Evolutionary conservation across 2,888 invertebrate species (phyloP).

Genomic region (Caenorhabditis virilis): DNA sequence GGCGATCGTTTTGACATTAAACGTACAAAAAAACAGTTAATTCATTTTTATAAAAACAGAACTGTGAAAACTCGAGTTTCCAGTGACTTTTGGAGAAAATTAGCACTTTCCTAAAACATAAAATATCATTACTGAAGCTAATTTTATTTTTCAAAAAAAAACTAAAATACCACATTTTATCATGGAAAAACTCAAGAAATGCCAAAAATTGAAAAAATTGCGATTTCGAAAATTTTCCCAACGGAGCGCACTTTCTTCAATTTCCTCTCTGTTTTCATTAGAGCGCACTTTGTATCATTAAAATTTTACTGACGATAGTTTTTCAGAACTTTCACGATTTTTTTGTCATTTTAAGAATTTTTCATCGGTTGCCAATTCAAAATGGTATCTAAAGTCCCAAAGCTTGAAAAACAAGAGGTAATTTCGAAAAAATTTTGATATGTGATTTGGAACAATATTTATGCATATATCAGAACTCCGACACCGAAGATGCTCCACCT

Average conservation of each 20-base stretch:
- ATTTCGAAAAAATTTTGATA: neutral
- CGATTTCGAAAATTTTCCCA: constrained; percentile 21
- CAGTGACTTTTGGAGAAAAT: neutral
- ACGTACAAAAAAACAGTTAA: neutral
- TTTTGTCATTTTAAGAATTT: neutral
- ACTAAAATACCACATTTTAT: neutral
- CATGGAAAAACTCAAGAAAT: neutral
- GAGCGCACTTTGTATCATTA: neutral
- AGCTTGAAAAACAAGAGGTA: neutral
- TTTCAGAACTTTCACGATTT: neutral
- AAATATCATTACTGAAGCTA: neutral
- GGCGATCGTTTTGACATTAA: neutral
- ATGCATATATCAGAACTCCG: too few relatives aligned
- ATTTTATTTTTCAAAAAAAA: neutral
- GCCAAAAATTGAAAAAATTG: neutral
- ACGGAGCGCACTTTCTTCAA: constrained; percentile 16
- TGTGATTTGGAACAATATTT: too few relatives aligned
- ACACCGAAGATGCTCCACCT: neutral
- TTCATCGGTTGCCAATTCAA: neutral
- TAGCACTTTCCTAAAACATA: neutral
- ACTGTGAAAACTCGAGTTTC: neutral
- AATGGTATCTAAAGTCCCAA: neutral
- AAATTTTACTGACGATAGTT: neutral
- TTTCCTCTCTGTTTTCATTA: neutral
- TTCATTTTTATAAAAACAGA: neutral